Percentiles rank a stretch among this genome's conserved stretches.
Evolutionary conservation across 2,888 invertebrate genomes (phyloP).

Genomic region (Melipona bicolor): DNA sequence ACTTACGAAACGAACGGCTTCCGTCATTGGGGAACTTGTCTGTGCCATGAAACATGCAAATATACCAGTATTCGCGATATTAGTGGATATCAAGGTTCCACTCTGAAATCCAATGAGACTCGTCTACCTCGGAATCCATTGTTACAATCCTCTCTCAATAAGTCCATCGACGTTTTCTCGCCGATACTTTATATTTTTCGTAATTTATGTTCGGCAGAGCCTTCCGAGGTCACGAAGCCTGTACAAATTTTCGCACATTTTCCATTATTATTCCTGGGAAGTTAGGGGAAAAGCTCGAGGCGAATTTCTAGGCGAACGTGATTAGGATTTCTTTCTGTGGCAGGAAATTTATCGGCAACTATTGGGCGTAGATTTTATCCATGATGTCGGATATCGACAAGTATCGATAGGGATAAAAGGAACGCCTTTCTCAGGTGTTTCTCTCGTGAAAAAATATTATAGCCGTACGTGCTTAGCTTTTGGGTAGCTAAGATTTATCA

Average conservation of each 20-base stretch:
- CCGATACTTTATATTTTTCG: not conserved
- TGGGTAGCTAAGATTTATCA: not conserved
- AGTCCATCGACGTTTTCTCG: no score
- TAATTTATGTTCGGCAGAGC: conserved; percentile 1
- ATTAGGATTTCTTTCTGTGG: conserved; percentile 9
- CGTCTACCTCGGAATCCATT: conserved; percentile 64
- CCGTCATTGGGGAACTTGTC: conserved; percentile 50
- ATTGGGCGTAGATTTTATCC: not conserved
- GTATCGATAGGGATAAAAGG: conserved; percentile 24
- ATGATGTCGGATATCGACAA: not conserved
- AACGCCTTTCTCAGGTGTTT: conserved; percentile 1
- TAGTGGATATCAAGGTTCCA: not conserved
- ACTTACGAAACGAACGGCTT: conserved; percentile 49
- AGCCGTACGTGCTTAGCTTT: conserved; percentile 24
- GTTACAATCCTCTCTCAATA: conserved; percentile 50
- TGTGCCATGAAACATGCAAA: conserved; percentile 40
- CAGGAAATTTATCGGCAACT: conserved; percentile 27
- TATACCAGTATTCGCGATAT: conserved; percentile 16
- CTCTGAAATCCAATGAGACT: conserved; percentile 47
- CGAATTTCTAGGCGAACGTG: conserved; percentile 38
- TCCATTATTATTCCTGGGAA: not conserved
- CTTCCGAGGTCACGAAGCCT: conserved; percentile 2
- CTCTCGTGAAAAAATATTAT: conserved; percentile 17
- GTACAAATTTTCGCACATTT: not conserved
- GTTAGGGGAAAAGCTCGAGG: not conserved